These are phyloP conservation scores for Eucidaris tribuloides DNA, from an alignment of 35 echinoderm and acorn worm species.

Conservation along the genomic window DNA sequence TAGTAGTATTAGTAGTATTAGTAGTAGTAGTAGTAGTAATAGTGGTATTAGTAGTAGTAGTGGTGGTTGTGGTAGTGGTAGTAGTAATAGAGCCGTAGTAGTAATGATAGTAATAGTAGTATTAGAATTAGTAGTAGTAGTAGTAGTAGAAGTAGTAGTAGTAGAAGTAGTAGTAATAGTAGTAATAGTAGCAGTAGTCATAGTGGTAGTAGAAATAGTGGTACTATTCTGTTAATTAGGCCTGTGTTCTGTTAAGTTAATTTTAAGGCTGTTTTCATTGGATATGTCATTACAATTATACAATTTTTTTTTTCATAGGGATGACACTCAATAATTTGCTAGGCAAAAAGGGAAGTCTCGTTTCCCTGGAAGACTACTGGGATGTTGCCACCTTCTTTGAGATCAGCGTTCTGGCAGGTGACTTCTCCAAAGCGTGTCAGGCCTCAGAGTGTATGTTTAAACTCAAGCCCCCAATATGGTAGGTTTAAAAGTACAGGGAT, in stretches of 20 bases:
- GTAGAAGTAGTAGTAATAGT: too few species aligned
- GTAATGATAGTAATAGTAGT: too few species aligned
- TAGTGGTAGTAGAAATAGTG: too few species aligned
- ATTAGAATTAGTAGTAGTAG: too few species aligned
- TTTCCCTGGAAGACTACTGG: conserved; percentile 91
- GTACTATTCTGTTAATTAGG: neutral
- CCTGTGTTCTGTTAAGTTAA: neutral
- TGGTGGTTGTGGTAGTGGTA: too few species aligned
- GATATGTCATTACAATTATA: neutral
- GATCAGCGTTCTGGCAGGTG: conserved; percentile 93
- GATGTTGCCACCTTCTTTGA: conserved; percentile 99
- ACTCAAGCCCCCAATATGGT: conserved; percentile 94
- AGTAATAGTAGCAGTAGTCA: too few species aligned
- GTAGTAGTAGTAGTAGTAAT: too few species aligned
- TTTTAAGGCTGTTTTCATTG: neutral
- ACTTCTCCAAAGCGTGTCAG: conserved; percentile 87
- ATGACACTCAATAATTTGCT: conserved; percentile 92
- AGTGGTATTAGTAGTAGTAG: too few species aligned
- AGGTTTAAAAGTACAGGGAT: conserved; percentile 2
- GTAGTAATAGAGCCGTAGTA: too few species aligned
- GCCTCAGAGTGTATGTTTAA: conserved; percentile 99
- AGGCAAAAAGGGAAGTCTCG: conserved; percentile 94
- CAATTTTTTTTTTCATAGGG: conserved; percentile 25
- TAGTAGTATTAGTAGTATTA: too few species aligned
- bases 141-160: too few species aligned